These are phyloP conservation scores for Pelobates cultripes DNA, from an alignment of 2,797 vertebrate species.

Conservation along the genomic window DNA sequence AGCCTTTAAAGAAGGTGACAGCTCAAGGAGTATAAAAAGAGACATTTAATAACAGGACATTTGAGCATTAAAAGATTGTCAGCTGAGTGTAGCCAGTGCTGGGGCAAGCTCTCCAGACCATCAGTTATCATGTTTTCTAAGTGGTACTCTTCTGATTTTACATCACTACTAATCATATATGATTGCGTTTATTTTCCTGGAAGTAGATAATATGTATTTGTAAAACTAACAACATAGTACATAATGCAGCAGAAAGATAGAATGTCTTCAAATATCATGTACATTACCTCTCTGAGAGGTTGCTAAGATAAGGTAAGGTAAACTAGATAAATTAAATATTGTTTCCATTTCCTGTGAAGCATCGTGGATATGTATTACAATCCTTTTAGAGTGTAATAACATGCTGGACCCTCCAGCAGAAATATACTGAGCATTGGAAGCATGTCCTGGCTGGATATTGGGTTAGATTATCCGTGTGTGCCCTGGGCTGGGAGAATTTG, in stretches of 20 bases:
- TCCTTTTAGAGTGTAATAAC: background rate
- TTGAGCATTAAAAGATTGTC: conserved; percentile 21
- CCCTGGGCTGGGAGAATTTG: background rate
- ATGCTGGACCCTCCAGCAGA: background rate
- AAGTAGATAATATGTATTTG: conserved; percentile 8
- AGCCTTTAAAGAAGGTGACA: background rate
- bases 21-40: background rate
- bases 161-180: background rate
- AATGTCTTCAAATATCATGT: background rate
- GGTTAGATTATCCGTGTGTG: conserved; percentile 2
- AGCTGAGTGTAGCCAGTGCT: background rate
- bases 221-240: background rate
- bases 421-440: background rate
- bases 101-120: conserved; percentile 12
- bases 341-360: background rate
- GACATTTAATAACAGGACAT: conserved; percentile 22
- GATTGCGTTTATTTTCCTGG: conserved; percentile 8
- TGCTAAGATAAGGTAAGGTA: background rate
- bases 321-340: background rate
- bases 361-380: background rate
- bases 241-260: background rate
- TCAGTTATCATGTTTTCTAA: conserved; percentile 7
- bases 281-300: background rate
- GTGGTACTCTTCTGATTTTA: background rate
- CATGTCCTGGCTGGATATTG: background rate